Conservation (phyloP, 2,888 invertebrate genomes). For the Andrena marginata region DNA sequence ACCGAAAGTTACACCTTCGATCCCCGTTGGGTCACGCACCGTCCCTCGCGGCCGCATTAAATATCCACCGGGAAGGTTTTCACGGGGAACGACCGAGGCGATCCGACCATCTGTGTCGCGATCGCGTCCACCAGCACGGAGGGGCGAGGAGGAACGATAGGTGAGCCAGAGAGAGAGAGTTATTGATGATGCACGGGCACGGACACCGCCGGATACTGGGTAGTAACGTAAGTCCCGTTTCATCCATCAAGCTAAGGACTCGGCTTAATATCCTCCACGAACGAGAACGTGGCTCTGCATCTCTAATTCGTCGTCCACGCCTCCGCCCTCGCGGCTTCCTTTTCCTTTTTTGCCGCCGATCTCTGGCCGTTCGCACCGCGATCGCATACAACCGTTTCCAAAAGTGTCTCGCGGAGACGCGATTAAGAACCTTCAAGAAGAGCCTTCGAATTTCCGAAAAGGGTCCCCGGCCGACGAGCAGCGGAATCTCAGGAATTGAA, state of each 20-base stretch:
- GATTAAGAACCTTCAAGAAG: background rate
- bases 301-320: conserved; percentile 72
- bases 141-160: conserved; percentile 9
- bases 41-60: conserved; percentile 46
- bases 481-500: background rate
- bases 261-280: conserved; percentile 73
- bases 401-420: conserved; percentile 1
- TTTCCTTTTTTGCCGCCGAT: conserved; percentile 37
- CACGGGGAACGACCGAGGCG: conserved; percentile 23
- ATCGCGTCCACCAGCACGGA: conserved; percentile 15
- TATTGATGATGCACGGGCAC: conserved; percentile 77
- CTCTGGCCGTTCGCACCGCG: conserved; percentile 26
- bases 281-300: conserved; percentile 75
- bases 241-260: conserved; percentile 75
- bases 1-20: conserved; percentile 60
- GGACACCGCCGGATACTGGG: conserved; percentile 73
- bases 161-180: conserved; percentile 59
- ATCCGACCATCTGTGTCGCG: conserved; percentile 33
- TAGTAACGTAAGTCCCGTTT: conserved; percentile 74
- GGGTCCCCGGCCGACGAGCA: background rate
- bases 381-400: background rate
- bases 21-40: conserved; percentile 44
- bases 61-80: conserved; percentile 41
- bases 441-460: background rate
- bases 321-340: conserved; percentile 21